Percentiles rank a stretch among this genome's conserved stretches.
These are phyloP conservation scores for Myzus persicae DNA, from an alignment of 1,140 invertebrate species.

Conservation along the genomic window DNA sequence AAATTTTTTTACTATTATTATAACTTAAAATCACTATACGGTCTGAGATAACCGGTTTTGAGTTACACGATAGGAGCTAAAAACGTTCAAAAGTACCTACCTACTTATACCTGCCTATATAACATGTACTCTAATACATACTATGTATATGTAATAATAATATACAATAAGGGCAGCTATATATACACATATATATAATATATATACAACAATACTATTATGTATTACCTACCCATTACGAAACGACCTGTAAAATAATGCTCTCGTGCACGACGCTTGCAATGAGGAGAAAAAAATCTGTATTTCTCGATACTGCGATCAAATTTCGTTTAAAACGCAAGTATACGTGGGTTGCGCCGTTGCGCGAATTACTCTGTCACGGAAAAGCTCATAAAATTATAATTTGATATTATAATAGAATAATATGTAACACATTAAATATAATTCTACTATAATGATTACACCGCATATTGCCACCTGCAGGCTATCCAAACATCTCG, in stretches of 20 bases:
- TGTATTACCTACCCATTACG: conserved; percentile 9
- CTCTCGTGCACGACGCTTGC: not conserved
- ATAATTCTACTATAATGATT: not conserved
- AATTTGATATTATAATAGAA: too few species aligned
- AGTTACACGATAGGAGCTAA: not conserved
- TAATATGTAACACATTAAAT: too few species aligned
- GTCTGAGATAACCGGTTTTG: conserved; percentile 13
- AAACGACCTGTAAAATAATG: not conserved
- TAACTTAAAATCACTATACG: not conserved
- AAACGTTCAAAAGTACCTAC: not conserved
- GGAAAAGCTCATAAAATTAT: not conserved
- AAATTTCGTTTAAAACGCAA: not conserved
- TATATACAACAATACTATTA: not conserved
- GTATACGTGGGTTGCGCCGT: not conserved
- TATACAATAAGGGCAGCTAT: not conserved
- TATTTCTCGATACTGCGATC: not conserved
- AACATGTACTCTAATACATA: not conserved
- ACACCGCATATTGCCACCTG: too few species aligned
- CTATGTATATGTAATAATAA: not conserved
- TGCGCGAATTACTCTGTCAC: not conserved
- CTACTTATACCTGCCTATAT: not conserved
- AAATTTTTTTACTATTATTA: conserved; percentile 15
- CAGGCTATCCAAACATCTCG: not conserved
- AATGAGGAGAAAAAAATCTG: not conserved
- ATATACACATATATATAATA: too few species aligned